phyloP scores from a whole-genome alignment of 1,140 invertebrate species.

The Notospermus geniculatus region DNA sequence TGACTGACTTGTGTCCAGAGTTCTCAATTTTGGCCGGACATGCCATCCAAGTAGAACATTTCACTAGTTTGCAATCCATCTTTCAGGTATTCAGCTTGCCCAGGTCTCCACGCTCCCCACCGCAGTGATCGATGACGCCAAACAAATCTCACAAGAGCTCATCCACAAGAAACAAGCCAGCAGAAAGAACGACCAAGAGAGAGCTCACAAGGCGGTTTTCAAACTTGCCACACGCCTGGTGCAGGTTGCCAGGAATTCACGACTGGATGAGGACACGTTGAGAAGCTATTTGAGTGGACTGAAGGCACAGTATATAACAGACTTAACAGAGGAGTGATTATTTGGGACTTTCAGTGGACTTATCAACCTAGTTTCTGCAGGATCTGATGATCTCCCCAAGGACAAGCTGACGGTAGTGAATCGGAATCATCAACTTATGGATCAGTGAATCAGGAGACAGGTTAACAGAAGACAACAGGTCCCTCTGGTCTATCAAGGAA shows the following conservation, averaged over 20 bases:
- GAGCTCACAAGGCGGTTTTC: constrained; percentile 38
- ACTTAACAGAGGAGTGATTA: constrained; percentile 8
- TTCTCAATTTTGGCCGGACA: neutral
- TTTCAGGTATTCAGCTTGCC: constrained; percentile 44
- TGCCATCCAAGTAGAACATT: neutral
- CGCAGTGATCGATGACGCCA: constrained; percentile 37
- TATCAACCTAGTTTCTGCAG: too few species aligned
- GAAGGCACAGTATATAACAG: constrained; percentile 31
- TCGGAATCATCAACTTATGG: too few species aligned
- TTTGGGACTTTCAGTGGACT: too few species aligned
- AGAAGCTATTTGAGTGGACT: constrained; percentile 37
- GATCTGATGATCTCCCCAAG: too few species aligned
- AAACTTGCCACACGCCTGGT: constrained; percentile 45
- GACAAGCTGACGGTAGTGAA: too few species aligned
- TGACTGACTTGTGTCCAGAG: too few species aligned
- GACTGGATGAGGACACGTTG: constrained; percentile 40
- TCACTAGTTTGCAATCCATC: neutral
- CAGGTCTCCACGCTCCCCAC: constrained; percentile 45
- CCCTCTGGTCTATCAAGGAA: too few species aligned
- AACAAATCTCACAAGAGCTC: constrained; percentile 31
- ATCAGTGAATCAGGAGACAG: too few species aligned
- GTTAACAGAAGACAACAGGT: too few species aligned
- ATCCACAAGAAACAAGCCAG: constrained; percentile 36
- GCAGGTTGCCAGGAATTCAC: constrained; percentile 45
- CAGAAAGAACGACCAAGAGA: constrained; percentile 14